phyloP scores from a whole-genome alignment of 1,140 invertebrate genomes.

The Dermatophagoides farinae region DNA sequence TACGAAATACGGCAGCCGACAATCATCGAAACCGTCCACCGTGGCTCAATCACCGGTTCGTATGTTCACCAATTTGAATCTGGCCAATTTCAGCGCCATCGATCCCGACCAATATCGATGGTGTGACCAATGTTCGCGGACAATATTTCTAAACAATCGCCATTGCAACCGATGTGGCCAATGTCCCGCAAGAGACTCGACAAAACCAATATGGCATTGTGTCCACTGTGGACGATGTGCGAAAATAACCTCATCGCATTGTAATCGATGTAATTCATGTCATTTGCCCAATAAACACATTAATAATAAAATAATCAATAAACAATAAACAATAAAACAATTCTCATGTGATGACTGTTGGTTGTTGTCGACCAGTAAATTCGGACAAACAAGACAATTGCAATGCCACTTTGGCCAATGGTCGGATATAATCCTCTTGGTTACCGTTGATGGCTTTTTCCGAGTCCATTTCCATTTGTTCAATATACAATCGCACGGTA shows the following conservation, averaged over 20 bases:
- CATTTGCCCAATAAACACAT: background rate
- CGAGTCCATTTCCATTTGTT: conserved; percentile 52
- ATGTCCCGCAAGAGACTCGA: conserved; percentile 61
- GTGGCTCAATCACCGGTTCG: conserved; percentile 60
- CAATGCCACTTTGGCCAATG: conserved; percentile 69
- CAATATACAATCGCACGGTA: conserved; percentile 83
- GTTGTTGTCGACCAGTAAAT: conserved; percentile 63
- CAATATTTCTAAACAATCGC: conserved; percentile 43
- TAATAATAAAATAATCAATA: background rate
- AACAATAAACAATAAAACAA: background rate
- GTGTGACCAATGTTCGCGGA: conserved; percentile 45
- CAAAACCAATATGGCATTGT: conserved; percentile 50
- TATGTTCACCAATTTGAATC: conserved; percentile 57
- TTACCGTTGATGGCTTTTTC: conserved; percentile 38
- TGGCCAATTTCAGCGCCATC: conserved; percentile 22
- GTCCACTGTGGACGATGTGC: conserved; percentile 51
- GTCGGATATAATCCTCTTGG: conserved; percentile 55
- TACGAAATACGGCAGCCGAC: conserved; percentile 28
- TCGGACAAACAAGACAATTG: conserved; percentile 58
- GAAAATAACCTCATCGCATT: conserved; percentile 9
- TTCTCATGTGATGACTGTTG: conserved; percentile 75
- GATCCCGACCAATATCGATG: conserved; percentile 35
- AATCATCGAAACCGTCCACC: conserved; percentile 10
- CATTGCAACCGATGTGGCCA: conserved; percentile 49
- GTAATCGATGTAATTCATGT: conserved; percentile 2